Base-by-base conservation (phyloP, 1,140 invertebrate genomes). In the Zaprionus capensis region DNA sequence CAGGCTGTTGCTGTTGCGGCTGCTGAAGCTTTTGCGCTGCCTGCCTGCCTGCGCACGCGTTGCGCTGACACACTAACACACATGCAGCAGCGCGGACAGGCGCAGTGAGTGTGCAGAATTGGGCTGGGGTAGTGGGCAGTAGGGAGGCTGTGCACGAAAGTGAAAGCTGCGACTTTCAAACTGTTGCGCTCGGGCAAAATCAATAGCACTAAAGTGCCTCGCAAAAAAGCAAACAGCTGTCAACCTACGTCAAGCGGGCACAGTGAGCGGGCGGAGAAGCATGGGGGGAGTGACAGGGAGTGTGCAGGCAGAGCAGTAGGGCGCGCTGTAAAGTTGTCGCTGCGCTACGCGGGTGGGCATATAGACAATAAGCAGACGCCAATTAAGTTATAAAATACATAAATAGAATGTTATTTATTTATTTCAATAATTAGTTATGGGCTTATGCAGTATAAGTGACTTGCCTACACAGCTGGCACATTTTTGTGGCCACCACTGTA, bases 111-210 rank as follows among this genome's bases (percentile, higher is more conserved):
- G 20, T 11, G 53, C 24, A 46, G 63, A 49, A 49, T 57, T 38
- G 24, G 17, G 51, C 66, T 20, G 41, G 12, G 31, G 22, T 68
- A 12, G 57, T 5, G n/a, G 24, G n/a, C 14, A 24, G 17, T 44
- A 0, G 2, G 36, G 15, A 7, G 24, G 17, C 56, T 78, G 81
- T 49, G 61, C 84, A 83, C 84, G 84, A 87, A 87, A 87, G 84
- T 87, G 84, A 87, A 87, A 87, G 84, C 84, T 87, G 84, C 84
- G 84, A 71, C 84, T 87, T 87, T 87, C 84, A 87, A 87, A 87
- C 84, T 87, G 84, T 87, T 87, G 84, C 84, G 84, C 67, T 62
- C 80, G 61, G 56, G 55, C 74, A 88, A 88, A 87, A 87, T 87
- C 84, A 81, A 87, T 87, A 87, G 57, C 62, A 56, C 74, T 78